Percentiles rank a stretch among this genome's conserved stretches.
phyloP scores from a whole-genome alignment of 92 coral and sea anemone genomes.

The Scolanthus callimorphus region DNA sequence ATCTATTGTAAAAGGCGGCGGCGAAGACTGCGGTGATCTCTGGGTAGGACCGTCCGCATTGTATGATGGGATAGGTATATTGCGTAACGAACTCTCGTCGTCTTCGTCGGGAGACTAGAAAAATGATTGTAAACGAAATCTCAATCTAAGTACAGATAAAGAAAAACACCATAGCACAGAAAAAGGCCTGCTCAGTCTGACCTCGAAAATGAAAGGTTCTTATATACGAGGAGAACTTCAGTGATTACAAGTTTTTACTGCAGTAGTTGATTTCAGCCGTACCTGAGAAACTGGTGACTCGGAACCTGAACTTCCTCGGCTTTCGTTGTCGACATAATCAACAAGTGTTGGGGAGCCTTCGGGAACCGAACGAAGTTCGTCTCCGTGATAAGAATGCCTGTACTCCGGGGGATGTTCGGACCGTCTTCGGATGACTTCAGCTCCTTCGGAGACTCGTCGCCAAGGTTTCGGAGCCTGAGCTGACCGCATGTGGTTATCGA shows the following conservation, averaged over 20 bases:
- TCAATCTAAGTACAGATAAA: no score
- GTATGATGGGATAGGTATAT: constrained; percentile 41
- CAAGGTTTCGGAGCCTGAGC: constrained; percentile 7
- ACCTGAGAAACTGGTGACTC: constrained; percentile 49
- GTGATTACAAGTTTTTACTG: no score
- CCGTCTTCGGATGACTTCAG: constrained; percentile 21
- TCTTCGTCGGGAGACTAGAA: constrained; percentile 6
- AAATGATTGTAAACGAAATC: not conserved
- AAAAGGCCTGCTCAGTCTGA: no score
- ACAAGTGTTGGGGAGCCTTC: constrained; percentile 55
- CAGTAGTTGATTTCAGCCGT: no score
- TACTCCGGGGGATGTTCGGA: constrained; percentile 39
- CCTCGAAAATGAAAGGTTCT: no score
- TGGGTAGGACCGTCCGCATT: constrained; percentile 32
- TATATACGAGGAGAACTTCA: no score
- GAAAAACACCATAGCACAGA: no score
- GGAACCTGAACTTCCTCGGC: constrained; percentile 31
- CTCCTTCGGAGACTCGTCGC: constrained; percentile 62
- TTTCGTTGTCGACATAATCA: constrained; percentile 17
- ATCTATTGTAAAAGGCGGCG: constrained; percentile 50
- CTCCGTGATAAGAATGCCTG: constrained; percentile 66
- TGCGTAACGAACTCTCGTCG: constrained; percentile 9
- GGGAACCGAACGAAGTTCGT: constrained; percentile 59
- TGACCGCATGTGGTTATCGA: not conserved
- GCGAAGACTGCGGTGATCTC: constrained; percentile 68